phyloP scores from a whole-genome alignment of 2,797 vertebrate species.

The Lacerta agilis region DNA sequence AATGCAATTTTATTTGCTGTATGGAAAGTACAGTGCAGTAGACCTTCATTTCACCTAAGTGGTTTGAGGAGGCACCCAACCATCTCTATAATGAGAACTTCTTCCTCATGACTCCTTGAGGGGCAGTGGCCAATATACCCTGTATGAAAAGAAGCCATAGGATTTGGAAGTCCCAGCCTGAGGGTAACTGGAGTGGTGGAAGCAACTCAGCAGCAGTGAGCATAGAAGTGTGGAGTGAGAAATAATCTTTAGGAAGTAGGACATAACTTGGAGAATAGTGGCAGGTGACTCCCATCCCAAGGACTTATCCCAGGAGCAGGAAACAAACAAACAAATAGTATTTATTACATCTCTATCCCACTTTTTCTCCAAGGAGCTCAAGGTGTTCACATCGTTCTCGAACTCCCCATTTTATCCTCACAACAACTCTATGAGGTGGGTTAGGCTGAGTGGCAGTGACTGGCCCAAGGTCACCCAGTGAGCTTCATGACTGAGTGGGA shows the following conservation, averaged over 20 bases:
- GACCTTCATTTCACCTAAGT: conserved; percentile 6
- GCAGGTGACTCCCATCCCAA: not conserved
- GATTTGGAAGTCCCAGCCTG: not conserved
- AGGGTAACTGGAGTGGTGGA: not conserved
- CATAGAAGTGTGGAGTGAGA: not conserved
- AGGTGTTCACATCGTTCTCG: too few species aligned
- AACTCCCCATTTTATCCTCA: too few species aligned
- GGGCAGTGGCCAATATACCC: not conserved
- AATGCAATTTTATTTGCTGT: conserved; percentile 8
- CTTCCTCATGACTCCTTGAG: not conserved
- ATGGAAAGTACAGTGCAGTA: not conserved
- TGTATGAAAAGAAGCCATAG: not conserved
- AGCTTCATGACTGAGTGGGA: too few species aligned
- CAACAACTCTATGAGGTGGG: too few species aligned
- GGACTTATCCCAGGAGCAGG: not conserved
- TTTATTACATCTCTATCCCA: too few species aligned
- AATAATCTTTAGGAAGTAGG: not conserved
- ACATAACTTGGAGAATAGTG: not conserved
- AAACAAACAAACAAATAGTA: too few species aligned
- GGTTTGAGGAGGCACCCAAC: not conserved
- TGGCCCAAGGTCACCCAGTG: too few species aligned
- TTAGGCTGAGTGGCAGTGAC: too few species aligned
- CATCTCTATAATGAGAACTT: not conserved
- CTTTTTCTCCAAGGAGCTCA: too few species aligned
- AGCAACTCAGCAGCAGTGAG: not conserved